Base-by-base conservation (phyloP, 2,113 vertebrate genomes). In the Myrmophylax atrothorax region DNA sequence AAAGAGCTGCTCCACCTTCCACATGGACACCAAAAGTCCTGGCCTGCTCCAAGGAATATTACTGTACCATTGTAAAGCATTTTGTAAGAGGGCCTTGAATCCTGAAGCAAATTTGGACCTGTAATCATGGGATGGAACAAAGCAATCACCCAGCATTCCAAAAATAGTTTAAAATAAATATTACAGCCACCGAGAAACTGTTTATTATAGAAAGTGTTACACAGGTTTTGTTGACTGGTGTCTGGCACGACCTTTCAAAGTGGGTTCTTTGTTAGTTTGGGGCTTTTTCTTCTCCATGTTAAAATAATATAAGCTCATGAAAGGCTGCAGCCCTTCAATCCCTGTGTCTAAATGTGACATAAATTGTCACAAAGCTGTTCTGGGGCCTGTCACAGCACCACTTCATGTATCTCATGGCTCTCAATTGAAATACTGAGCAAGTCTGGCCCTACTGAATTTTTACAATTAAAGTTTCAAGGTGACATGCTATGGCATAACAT, bases 381-480 rank as follows among this genome's bases (percentile, higher is more conserved):
- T 31, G 33, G 29, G 28, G 47, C 18, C 86, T 53, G 44, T 33
- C 73, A 90, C 79, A 93, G 72, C 59, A 47, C 52, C 29, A 4
- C 42, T 70, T 82, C 67, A 16, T 22, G 28, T 64, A 14, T 47
- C 72, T 74, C 7, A 1, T 55, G 37, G 76, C 42, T 96, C 68
- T 82, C 60, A 60, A 7, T 46, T 59, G 37, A 86, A 90, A 84
- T 15, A 81, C 83, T 73, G 76, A 90, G 91, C 59, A 60, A 95
- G 72, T 74, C 56, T 67, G 64, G 86, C 73, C 73, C 69, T 58
- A 58, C 73, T 89, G 73, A 56, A 81, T 81, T 92, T 82, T 58
- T 53, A 77, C 79, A 83, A 84, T 90, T 90, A 31, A 93, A 94
- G 74, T 92, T 94, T 92, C 96, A 95, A 96, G 94, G 96, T 96